Evolutionary conservation across 1,140 invertebrate genomes (phyloP).

Genomic region (Bactericera cockerelli): DNA sequence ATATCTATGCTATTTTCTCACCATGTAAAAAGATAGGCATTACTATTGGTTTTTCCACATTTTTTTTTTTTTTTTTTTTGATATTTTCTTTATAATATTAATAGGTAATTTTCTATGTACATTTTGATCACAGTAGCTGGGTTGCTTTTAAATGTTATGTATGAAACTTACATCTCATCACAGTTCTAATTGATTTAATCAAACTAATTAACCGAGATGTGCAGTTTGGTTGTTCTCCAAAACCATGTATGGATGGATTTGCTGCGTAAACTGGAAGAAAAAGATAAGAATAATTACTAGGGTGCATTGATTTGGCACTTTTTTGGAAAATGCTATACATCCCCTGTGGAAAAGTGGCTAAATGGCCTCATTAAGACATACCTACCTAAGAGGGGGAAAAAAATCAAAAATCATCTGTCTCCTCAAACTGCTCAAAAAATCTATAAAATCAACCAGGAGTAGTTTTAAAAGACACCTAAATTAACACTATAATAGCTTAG

Average conservation of each 20-base stretch:
- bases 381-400: not conserved
- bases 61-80: too few species aligned
- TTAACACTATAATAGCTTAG: too few species aligned
- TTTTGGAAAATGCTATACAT: not conserved
- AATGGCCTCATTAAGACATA: not conserved
- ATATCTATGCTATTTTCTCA: not conserved
- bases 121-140: too few species aligned
- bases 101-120: too few species aligned
- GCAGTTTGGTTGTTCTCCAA: slow-evolving; percentile 59
- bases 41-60: too few species aligned
- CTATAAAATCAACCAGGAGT: slow-evolving; percentile 1
- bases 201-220: slow-evolving; percentile 77
- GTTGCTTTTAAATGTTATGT: too few species aligned
- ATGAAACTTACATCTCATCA: slow-evolving; percentile 66
- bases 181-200: slow-evolving; percentile 75
- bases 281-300: not conserved
- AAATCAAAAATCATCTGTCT: not conserved
- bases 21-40: not conserved
- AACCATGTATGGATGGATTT: slow-evolving; percentile 43
- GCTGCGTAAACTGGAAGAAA: slow-evolving; percentile 50
- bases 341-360: too few species aligned
- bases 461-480: too few species aligned
- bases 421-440: not conserved
- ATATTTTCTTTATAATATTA: too few species aligned
- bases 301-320: not conserved